Conservation (phyloP, 2,888 invertebrate species). For the Dusona sp. region DNA sequence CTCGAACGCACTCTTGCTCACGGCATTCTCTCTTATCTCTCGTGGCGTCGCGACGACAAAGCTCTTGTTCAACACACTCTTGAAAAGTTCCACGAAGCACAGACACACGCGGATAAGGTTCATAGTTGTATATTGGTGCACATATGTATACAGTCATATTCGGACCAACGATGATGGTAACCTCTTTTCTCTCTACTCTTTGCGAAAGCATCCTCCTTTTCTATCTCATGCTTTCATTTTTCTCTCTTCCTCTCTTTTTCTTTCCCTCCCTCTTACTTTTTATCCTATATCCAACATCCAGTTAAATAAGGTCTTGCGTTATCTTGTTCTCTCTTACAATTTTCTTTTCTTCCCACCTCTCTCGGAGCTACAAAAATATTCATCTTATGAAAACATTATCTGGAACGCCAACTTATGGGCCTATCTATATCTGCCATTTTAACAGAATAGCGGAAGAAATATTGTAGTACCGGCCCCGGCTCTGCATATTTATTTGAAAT, state of each 20-base stretch:
- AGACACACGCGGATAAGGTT: background rate
- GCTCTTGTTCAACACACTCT: conserved; percentile 34
- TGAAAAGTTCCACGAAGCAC: conserved; percentile 29
- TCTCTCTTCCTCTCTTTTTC: background rate
- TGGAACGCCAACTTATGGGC: background rate
- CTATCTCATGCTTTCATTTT: conserved; percentile 6
- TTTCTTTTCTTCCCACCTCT: background rate
- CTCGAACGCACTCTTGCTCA: conserved; percentile 16
- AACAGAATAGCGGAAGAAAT: background rate
- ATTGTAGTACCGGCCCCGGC: background rate
- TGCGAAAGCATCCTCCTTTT: conserved; percentile 2
- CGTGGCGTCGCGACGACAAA: conserved; percentile 35
- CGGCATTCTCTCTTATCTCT: conserved; percentile 47
- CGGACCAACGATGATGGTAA: conserved; percentile 3
- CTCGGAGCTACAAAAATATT: conserved; percentile 4
- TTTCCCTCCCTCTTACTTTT: background rate
- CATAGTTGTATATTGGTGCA: background rate
- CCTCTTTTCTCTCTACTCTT: background rate
- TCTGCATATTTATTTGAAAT: background rate
- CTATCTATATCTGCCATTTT: background rate
- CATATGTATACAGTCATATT: conserved; percentile 1
- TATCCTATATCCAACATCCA: background rate
- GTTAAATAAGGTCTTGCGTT: conserved; percentile 22
- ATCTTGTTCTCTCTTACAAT: conserved; percentile 29
- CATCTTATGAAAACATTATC: conserved; percentile 21